Evolutionary conservation across 1,140 invertebrate genomes (phyloP).

Genomic region (Dufourea novaeangliae): DNA sequence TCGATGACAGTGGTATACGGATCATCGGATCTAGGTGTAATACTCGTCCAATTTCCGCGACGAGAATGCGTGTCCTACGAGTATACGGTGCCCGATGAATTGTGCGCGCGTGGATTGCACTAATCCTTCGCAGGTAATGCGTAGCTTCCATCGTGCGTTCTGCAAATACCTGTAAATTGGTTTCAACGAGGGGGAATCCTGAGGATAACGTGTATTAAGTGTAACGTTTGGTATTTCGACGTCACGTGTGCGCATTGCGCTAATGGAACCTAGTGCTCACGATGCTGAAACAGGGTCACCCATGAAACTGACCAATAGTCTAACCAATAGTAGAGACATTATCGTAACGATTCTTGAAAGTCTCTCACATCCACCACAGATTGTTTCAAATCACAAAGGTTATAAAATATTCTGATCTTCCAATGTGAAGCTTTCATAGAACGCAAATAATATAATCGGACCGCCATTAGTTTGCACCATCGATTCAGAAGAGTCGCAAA

Average conservation of each 20-base stretch:
- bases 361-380: too few relatives aligned
- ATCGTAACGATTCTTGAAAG: too few relatives aligned
- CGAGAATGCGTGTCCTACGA: background rate
- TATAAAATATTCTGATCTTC: background rate
- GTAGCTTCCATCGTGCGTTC: conserved; percentile 12
- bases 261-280: conserved; percentile 3
- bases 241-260: background rate
- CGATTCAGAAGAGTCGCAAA: background rate
- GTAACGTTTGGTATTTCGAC: conserved; percentile 3
- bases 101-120: background rate
- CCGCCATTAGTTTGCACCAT: background rate
- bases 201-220: conserved; percentile 22
- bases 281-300: background rate
- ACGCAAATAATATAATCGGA: background rate
- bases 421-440: background rate
- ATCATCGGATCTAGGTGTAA: background rate
- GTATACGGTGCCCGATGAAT: background rate
- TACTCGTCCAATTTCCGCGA: background rate
- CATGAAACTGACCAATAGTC: background rate
- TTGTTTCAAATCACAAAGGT: too few relatives aligned
- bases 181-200: conserved; percentile 24
- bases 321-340: too few relatives aligned
- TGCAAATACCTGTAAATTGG: conserved; percentile 33
- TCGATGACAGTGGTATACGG: background rate
- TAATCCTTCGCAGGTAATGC: conserved; percentile 7